Evolutionary conservation across 2,113 vertebrate species (phyloP), one percentile per base, ranked within the genome.

Genomic region (Trematocara nigrifrons): DNA sequence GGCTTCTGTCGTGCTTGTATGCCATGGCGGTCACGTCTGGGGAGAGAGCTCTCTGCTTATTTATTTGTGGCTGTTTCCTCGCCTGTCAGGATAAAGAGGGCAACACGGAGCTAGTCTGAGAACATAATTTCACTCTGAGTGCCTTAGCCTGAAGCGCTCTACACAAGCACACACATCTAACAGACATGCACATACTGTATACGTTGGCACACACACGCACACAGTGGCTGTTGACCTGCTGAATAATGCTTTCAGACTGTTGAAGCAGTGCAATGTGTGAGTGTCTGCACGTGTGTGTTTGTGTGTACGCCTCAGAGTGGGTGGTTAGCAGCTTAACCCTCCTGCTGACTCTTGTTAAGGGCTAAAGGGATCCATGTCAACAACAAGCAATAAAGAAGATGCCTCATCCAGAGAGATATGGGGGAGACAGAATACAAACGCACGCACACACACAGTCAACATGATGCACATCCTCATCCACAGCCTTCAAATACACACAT

Each of bases 321-420:
- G 86, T 93, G 92, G 93, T 93, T 95, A 87, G 92, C 91, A 90
- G 95, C 92, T 94, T 94, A 94, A 89, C 86, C 88, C 92, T 91
- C 93, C 93, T 29, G 85, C 93, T 93, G 93, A 92, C 95, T 95
- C 87, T 89, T 90, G 93, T 95, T 93, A 88, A 93, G 91, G 92
- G 92, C 94, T 95, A 94, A 95, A 96, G 95, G 93, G 93, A 93
- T 96, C 91, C 90, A 40, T 95, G 96, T 95, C 95, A 96, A 96
- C 95, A 96, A 94, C 91, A 91, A 92, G 94, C 92, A 92, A 93
- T 93, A 93, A 94, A 94, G 92, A 93, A 94, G 92, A 94, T 94
- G 86, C 87, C 81, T 89, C 91, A 88, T 90, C 92, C 86, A 83
- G 86, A 89, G 90, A 92, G 90, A 86, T 89, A 80, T 7, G 35